Evolutionary conservation across 2,888 invertebrate species (phyloP), one percentile per base, ranked within the genome.

Genomic region (Luperina nickerlii): DNA sequence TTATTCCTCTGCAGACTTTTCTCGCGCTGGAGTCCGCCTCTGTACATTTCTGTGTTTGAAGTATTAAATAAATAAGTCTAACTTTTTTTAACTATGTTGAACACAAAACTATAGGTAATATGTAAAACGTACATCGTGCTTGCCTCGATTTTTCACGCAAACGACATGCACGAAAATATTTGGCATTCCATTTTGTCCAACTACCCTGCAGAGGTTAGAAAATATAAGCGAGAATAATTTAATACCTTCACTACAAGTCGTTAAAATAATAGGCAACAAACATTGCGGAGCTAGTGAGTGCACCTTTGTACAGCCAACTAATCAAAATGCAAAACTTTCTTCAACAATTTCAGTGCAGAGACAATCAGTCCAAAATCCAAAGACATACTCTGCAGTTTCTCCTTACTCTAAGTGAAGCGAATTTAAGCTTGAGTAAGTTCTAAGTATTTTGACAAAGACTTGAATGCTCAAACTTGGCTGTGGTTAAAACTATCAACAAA

Each of bases 381-480:
- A 57, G 32, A 38, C 11, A 32, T 63, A 1, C 9, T 51, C 2
- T 24, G 42, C 73, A 69, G 42, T 76, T 83, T 42, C 42, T 18
- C 66, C 11, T 48, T 13, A 75, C 70, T 69, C 62, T 32, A 73
- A 78, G 42, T 76, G 62, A 74, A 79, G 68, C 68, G 51, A 76
- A 79, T 79, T 84, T 71, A 77, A 79, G 82, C 77, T 81, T 72
- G 7, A 62, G 20, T 66, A 62, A 65, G 27, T 76, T 27, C 63
- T 73, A n/a, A 68, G 65, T 74, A 71, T 45, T 79, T 79, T 68
- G 54, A 67, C 79, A 84, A 84, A 86, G 74, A 78, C 80, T 84
- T 67, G 69, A 84, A 79, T 78, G 11, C 51, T 65, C 18, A 2
- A 78, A 85, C 74, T 85, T 85, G 27, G 63, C 15, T 77, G 83